Base-by-base conservation (phyloP, 2,888 invertebrate species). In the Euphydryas editha region DNA sequence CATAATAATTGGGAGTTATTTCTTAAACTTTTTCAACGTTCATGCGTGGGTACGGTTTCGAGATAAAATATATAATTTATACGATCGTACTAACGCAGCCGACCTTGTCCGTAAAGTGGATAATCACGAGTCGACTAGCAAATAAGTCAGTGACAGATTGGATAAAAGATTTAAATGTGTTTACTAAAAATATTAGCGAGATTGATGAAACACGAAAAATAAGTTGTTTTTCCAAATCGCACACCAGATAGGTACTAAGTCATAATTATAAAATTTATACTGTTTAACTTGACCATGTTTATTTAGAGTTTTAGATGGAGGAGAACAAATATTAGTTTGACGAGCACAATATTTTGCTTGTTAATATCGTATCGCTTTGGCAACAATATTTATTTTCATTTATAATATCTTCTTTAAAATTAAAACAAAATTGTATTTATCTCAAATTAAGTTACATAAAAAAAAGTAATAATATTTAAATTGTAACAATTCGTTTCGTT, bases 81-180 rank as follows among this genome's bases (percentile, higher is more conserved):
- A 74, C 73, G 76, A 73, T 73, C 76, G 75, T 68, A 68, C 58
- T 58, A 68, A 71, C 72, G 69, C 64, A 63, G 76, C 73, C 79
- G 88, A 85, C 90, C 88, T 90, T 84, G 89, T 78, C 71, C 65
- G 77, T 78, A 85, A 91, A 92, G 85, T 92, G 90, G 85, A 90
- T 91, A 90, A 92, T 91, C 92, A 91, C 90, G 90, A 79, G 72
- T 74, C 78, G 65, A 73, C 79, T 74, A 72, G 81, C 77, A 81
- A 81, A 82, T 80, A 79, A 80, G 83, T 79, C 82, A 76, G 78
- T 77, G 73, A 78, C 78, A 83, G 83, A 87, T 88, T 90, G 89
- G 78, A 85, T 84, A 85, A 85, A 83, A 84, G 83, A 86, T 85
- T 81, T 79, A 81, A 81, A 84, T 78, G 73, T 83, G 78, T 80